A percentile compares a stretch with the other conserved stretches of the same genome.
Evolutionary conservation across 2,888 invertebrate genomes (phyloP).

Genomic region (Ochropacha duplaris): DNA sequence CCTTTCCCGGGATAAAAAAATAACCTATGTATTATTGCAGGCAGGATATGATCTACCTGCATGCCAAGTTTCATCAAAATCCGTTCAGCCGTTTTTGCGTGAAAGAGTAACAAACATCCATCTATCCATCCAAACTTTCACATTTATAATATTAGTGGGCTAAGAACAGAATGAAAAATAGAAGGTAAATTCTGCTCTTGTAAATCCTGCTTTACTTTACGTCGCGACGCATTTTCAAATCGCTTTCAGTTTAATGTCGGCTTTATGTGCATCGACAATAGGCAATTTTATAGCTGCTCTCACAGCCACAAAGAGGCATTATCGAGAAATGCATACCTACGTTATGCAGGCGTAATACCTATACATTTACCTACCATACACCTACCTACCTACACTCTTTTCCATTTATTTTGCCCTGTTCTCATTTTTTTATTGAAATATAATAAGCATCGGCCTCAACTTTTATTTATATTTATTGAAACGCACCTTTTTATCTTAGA

Average conservation of each 20-base stretch:
- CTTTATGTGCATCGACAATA: conserved; percentile 71
- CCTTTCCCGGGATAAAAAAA: too few species aligned
- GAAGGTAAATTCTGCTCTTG: neutral
- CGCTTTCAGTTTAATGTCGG: conserved; percentile 69
- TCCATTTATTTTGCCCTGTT: neutral
- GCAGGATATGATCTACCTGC: too few species aligned
- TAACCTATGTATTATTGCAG: too few species aligned
- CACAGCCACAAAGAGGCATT: conserved; percentile 41
- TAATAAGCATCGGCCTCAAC: conserved; percentile 13
- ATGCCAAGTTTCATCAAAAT: too few species aligned
- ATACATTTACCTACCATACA: too few species aligned
- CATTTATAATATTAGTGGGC: too few species aligned
- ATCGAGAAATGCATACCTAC: conserved; percentile 44
- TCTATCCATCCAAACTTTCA: too few species aligned
- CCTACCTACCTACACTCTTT: conserved; percentile 5
- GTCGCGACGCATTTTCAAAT: conserved; percentile 63
- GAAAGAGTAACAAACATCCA: too few species aligned
- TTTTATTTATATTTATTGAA: conserved; percentile 26
- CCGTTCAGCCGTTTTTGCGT: too few species aligned
- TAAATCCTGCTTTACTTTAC: conserved; percentile 38
- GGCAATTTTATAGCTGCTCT: conserved; percentile 62
- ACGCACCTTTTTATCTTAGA: conserved; percentile 30
- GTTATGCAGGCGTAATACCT: conserved; percentile 33
- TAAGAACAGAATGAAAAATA: neutral
- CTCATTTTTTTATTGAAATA: neutral